These are phyloP conservation scores for Macquaria australasica DNA, from an alignment of 2,113 vertebrate genomes.

Conservation along the genomic window DNA sequence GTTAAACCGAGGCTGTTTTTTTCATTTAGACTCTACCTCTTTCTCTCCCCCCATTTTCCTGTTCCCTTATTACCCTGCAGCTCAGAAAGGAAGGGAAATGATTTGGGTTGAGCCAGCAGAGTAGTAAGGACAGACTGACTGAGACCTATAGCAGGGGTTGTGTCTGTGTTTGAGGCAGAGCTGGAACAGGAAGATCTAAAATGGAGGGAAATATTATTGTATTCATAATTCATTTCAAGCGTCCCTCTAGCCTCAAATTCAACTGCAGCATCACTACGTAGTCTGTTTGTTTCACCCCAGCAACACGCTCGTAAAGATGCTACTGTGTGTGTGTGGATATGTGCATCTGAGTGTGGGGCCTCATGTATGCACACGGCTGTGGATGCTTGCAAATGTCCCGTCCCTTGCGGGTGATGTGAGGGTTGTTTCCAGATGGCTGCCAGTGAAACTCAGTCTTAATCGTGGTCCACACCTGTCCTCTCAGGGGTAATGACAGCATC, in stretches of 20 bases:
- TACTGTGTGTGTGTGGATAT: slow-evolving; percentile 9
- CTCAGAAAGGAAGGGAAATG: slow-evolving; percentile 67
- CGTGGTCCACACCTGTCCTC: slow-evolving; percentile 79
- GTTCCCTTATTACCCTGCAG: slow-evolving; percentile 74
- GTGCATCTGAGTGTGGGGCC: slow-evolving; percentile 14
- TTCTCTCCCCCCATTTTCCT: slow-evolving; percentile 63
- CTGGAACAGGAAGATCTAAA: slow-evolving; percentile 54
- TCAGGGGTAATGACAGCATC: slow-evolving; percentile 70
- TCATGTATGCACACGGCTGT: slow-evolving; percentile 36
- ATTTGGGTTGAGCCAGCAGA: slow-evolving; percentile 71
- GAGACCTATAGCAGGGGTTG: slow-evolving; percentile 58
- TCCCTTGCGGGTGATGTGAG: slow-evolving; percentile 68
- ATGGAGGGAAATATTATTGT: slow-evolving; percentile 63
- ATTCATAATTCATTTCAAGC: slow-evolving; percentile 62
- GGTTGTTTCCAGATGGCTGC: slow-evolving; percentile 81
- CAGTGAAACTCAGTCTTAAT: slow-evolving; percentile 79
- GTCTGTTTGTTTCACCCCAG: slow-evolving; percentile 59
- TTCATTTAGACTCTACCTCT: slow-evolving; percentile 78
- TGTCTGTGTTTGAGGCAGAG: slow-evolving; percentile 47
- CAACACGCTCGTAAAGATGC: slow-evolving; percentile 36
- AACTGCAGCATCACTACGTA: slow-evolving; percentile 35
- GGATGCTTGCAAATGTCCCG: slow-evolving; percentile 67
- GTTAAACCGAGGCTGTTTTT: slow-evolving; percentile 79
- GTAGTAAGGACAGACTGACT: slow-evolving; percentile 54
- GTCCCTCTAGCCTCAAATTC: slow-evolving; percentile 45